Conservation (phyloP, 2,113 vertebrate species). For the Gopherus flavomarginatus region DNA sequence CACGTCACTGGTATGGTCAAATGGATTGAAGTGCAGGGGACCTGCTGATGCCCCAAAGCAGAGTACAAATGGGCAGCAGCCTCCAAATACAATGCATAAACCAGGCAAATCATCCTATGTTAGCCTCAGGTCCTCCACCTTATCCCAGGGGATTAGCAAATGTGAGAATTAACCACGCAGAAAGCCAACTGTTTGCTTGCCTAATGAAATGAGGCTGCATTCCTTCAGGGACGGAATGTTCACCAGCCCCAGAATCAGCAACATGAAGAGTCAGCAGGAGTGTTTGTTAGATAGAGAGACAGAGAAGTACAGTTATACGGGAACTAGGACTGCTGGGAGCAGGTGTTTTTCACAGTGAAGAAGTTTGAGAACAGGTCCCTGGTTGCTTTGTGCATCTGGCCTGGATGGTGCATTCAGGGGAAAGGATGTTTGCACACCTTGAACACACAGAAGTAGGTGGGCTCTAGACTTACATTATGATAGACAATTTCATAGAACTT, state of each 20-base stretch:
- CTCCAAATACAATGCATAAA: slow-evolving; percentile 30
- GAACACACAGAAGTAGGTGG: background rate
- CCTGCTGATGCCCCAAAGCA: slow-evolving; percentile 43
- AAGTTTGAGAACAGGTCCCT: background rate
- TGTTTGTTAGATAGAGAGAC: background rate
- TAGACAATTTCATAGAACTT: background rate
- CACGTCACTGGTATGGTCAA: slow-evolving; percentile 66
- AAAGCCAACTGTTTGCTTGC: background rate
- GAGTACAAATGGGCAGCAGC: slow-evolving; percentile 38
- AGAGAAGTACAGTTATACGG: background rate
- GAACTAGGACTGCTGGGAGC: background rate
- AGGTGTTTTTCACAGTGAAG: background rate
- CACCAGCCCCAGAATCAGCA: background rate
- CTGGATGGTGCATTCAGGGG: background rate
- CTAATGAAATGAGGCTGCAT: slow-evolving; percentile 42
- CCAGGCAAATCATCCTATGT: slow-evolving; percentile 47
- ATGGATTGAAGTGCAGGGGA: slow-evolving; percentile 35
- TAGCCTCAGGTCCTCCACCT: slow-evolving; percentile 52
- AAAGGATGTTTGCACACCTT: background rate
- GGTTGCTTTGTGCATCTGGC: background rate
- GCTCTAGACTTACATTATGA: background rate
- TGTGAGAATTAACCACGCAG: slow-evolving; percentile 31
- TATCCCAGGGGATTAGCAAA: slow-evolving; percentile 37
- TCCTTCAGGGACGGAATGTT: slow-evolving; percentile 22
- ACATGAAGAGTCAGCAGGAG: slow-evolving; percentile 16